Evolutionary conservation across 2,888 invertebrate genomes (phyloP).

Genomic region (Steromphala cineraria): DNA sequence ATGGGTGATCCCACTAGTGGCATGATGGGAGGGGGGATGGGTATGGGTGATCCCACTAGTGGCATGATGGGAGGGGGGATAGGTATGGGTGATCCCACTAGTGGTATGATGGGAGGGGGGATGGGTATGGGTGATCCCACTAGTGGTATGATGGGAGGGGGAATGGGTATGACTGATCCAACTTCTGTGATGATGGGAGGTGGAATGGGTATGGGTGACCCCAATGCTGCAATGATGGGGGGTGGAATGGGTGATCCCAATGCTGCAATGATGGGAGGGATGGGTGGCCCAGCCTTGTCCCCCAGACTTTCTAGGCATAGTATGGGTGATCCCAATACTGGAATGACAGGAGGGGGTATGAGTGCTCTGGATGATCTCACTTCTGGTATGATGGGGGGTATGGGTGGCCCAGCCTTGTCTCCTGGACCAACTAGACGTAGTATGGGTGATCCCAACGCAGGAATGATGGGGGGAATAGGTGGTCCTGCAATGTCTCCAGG

Average conservation of each 20-base stretch:
- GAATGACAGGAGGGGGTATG: background rate
- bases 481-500: no score
- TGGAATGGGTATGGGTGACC: constrained; percentile 3
- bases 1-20: background rate
- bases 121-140: background rate
- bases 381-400: background rate
- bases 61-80: background rate
- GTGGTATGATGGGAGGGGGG: background rate
- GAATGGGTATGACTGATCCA: background rate
- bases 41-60: background rate
- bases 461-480: no score
- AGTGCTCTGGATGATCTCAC: background rate
- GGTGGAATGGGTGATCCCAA: background rate
- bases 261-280: background rate
- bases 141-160: background rate
- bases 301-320: constrained; percentile 21
- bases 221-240: background rate
- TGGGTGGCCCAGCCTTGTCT: constrained; percentile 3
- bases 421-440: constrained; percentile 25
- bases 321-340: background rate
- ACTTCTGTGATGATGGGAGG: background rate
- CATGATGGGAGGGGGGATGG: background rate
- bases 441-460: background rate
- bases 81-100: background rate
- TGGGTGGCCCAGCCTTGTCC: constrained; percentile 8